Conservation (phyloP, 2,888 invertebrate genomes). For the Oscheius sp. region DNA sequence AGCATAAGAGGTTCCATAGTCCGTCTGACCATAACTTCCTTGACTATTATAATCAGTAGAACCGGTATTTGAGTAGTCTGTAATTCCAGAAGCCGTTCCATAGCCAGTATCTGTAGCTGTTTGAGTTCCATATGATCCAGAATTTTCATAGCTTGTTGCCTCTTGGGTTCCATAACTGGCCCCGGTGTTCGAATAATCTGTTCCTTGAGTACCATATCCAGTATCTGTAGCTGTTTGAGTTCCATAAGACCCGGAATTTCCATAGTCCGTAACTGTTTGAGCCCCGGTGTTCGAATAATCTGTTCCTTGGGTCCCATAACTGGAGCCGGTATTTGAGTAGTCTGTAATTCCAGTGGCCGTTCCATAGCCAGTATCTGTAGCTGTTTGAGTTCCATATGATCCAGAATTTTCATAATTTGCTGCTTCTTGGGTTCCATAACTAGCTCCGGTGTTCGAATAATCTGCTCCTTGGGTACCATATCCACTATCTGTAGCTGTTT, state of each 20-base stretch:
- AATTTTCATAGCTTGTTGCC: background rate
- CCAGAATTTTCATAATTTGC: background rate
- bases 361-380: too few species aligned
- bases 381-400: background rate
- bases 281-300: background rate
- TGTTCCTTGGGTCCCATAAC: background rate
- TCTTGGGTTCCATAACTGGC: background rate
- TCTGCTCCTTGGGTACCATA: background rate
- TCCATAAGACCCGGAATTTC: background rate
- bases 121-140: background rate
- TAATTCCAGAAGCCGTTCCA: background rate
- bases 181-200: background rate
- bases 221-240: slow-evolving; percentile 1
- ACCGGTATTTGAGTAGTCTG: background rate
- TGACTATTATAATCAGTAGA: slow-evolving; percentile 9
- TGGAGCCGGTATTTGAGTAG: too few species aligned
- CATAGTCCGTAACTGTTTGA: background rate
- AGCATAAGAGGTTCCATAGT: background rate
- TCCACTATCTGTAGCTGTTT: background rate
- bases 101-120: background rate
- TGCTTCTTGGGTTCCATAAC: background rate
- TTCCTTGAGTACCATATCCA: background rate
- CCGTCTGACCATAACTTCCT: background rate
- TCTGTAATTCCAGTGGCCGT: too few species aligned
- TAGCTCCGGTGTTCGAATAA: background rate